Base-by-base conservation (phyloP, 2,888 invertebrate species). In the Zhengitettix transpicula region DNA sequence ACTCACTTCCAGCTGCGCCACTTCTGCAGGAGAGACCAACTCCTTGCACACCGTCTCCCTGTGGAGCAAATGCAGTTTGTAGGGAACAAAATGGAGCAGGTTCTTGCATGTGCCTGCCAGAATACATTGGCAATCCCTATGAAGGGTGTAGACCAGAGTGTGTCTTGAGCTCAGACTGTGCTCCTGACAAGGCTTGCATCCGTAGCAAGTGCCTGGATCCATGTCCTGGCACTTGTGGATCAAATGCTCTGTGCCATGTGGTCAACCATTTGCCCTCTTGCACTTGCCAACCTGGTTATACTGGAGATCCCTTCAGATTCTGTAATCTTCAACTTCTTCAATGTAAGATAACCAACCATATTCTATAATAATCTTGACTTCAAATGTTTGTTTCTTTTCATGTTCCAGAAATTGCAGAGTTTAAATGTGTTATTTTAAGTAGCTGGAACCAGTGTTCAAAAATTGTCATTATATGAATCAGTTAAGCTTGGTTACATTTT, bases 251-350 rank as follows among this genome's bases (percentile, higher is more conserved):
- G 40, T 77, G 77, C 58, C 70, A 65, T 62, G 73, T 70, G 10
- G 64, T 67, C 40, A 68, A 67, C 60, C 71, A 72, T 62, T 64
- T 68, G 17, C 71, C 74, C 61, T 64, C 66, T 52, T 83, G 84
- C 68, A 80, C 80, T 58, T 88, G 87, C 67, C 78, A 78, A 62
- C 66, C 73, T 58, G 82, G 82, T 57, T 80, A 77, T 66, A 83
- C 82, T 55, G 89, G 89, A 55, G 84, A 87, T 76, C 85, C 87
- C 9, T 86, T 87, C 67, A 76, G 16, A 74, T 75, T 14, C 17
- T 59, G 59, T 41, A 59, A 56, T 52, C 59, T 52, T 16, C 55
- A 55, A 42, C 59, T 28, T 59, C 42, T 56, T 12, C 59, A 59
- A 56, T 59, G 59, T 59, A 59, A 59, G 59, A 17, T 42, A 28